A percentile compares a stretch with the other conserved stretches of the same genome.
Evolutionary conservation across 1,140 invertebrate genomes (phyloP).

Genomic region (Luehdorfia chinensis): DNA sequence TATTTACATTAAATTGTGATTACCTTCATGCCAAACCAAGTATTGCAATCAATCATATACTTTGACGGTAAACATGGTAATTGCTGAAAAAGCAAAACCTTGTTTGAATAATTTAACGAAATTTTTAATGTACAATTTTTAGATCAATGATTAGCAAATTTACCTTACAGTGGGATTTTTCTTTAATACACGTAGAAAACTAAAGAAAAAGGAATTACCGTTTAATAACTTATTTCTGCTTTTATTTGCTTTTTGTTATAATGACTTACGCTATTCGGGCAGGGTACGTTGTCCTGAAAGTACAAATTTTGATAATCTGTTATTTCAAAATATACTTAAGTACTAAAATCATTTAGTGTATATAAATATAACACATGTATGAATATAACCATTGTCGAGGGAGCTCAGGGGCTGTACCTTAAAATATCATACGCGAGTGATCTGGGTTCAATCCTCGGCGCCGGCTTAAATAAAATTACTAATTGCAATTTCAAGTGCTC

Average conservation of each 20-base stretch:
- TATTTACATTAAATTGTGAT: background rate
- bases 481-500: too few species aligned
- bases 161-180: background rate
- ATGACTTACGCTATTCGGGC: constrained; percentile 1
- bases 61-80: background rate
- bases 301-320: background rate
- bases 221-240: too few species aligned
- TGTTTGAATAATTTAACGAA: background rate
- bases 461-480: too few species aligned
- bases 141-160: background rate
- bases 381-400: too few species aligned
- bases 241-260: background rate
- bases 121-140: too few species aligned
- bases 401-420: too few species aligned
- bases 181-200: background rate
- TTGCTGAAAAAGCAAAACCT: background rate
- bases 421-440: too few species aligned
- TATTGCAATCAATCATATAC: constrained; percentile 1
- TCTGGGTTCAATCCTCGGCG: too few species aligned
- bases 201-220: background rate
- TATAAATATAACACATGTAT: too few species aligned
- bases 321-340: too few species aligned
- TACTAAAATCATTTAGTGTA: too few species aligned
- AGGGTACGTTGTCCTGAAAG: constrained; percentile 2
- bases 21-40: constrained; percentile 14